Percentiles rank a stretch among this genome's conserved stretches.
Evolutionary conservation across 2,113 vertebrate species (phyloP).

Genomic region (Neodon shergylaensis): DNA sequence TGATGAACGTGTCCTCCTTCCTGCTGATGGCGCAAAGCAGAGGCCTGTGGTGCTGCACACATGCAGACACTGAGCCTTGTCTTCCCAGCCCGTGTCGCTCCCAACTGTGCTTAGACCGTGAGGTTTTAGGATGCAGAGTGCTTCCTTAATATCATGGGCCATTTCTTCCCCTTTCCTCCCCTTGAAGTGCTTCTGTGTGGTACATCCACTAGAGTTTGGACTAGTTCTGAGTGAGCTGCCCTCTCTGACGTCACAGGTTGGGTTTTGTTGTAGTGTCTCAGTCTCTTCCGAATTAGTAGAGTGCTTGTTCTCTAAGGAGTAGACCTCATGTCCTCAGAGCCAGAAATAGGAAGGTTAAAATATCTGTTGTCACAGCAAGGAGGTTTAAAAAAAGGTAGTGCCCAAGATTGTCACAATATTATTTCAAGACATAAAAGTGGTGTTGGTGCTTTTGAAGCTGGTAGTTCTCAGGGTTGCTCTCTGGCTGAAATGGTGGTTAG

Average conservation of each 20-base stretch:
- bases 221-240: conserved; percentile 43
- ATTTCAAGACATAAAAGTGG: conserved; percentile 50
- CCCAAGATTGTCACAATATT: conserved; percentile 54
- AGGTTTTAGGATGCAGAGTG: conserved; percentile 60
- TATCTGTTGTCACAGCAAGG: conserved; percentile 55
- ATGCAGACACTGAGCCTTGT: conserved; percentile 52
- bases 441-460: conserved; percentile 64
- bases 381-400: conserved; percentile 7
- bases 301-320: conserved; percentile 44
- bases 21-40: conserved; percentile 65
- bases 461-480: conserved; percentile 48
- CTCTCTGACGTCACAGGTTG: neutral
- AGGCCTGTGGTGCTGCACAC: conserved; percentile 35
- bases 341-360: conserved; percentile 56
- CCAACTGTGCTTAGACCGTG: conserved; percentile 49
- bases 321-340: conserved; percentile 56
- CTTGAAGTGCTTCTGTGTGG: conserved; percentile 60
- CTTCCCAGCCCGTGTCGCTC: conserved; percentile 59
- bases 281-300: conserved; percentile 56
- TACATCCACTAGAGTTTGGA: conserved; percentile 15
- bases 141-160: conserved; percentile 51
- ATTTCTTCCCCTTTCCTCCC: conserved; percentile 69
- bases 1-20: conserved; percentile 58
- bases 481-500: conserved; percentile 14
- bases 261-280: conserved; percentile 51